Base-by-base conservation (phyloP, 2,888 invertebrate species). In the Cinara cedri region DNA sequence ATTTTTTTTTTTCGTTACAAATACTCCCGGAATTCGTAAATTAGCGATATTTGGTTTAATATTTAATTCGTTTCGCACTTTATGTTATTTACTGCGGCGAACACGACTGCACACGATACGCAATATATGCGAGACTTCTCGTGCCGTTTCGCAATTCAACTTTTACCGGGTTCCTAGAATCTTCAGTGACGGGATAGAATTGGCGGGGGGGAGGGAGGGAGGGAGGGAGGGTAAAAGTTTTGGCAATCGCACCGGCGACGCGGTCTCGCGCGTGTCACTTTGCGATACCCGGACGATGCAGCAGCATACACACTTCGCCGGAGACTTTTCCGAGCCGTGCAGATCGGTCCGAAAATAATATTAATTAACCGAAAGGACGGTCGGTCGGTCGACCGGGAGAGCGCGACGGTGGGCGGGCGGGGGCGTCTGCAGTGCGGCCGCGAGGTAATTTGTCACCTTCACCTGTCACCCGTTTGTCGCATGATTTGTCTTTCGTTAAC, bases 391-490 rank as follows among this genome's bases (percentile, higher is more conserved):
- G 46, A 46, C 34, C 60, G 24, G 55, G 55, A 51, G 63, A 34
- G 42, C 21, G 63, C 51, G 6, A 44, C 24, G 54, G 34, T 42
- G 11, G 60, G 49, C 54, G n/a, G 10, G 54, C 1, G 11, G 55
- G 24, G 55, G 9, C 13, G 34, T 34, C 34, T 34, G 34, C n/a
- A n/a, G n/a, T 34, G 34, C 34, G 24, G 66, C 14, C 9, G 21
- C 78, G 42, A 34, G 34, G 78, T 62, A 78, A 78, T 78, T 78
- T 78, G 78, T 78, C 78, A 78, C 78, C 78, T 70, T 78, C 78
- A 70, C 70, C 78, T 60, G 78, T 78, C 78, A 70, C 78, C 78
- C 78, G 78, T 70, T 78, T 78, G 78, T 78, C 78, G 78, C 78
- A 78, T 78, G 78, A 78, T 78, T 78, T 78, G 78, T 78, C 78